These are phyloP conservation scores for Acropternis orthonyx DNA, from an alignment of 2,797 vertebrate genomes.

Conservation along the genomic window DNA sequence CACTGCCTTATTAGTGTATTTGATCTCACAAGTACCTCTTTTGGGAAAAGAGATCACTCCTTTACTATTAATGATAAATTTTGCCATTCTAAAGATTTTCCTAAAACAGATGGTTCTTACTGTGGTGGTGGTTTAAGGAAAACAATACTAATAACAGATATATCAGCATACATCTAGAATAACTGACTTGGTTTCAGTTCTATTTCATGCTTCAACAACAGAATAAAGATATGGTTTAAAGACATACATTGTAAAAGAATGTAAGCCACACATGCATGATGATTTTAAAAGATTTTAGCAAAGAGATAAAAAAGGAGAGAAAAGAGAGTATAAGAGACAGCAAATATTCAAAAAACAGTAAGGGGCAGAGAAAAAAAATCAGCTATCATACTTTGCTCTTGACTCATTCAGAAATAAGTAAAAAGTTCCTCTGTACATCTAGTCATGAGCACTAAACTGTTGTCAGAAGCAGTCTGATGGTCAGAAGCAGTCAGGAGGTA, in stretches of 20 bases:
- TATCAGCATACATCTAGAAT: background rate
- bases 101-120: background rate
- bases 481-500: background rate
- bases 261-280: background rate
- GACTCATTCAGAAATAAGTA: background rate
- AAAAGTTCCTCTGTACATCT: background rate
- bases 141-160: background rate
- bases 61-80: background rate
- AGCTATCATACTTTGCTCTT: background rate
- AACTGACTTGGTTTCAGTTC: background rate
- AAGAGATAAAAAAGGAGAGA: background rate
- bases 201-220: background rate
- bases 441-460: background rate
- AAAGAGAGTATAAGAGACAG: background rate
- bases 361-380: rapidly evolving
- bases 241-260: background rate
- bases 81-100: background rate
- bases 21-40: background rate
- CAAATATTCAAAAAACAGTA: background rate
- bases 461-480: background rate
- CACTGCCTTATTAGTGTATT: background rate
- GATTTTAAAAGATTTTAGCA: background rate
- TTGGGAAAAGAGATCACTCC: background rate
- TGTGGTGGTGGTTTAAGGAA: background rate
- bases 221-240: background rate